These are phyloP conservation scores for Bothrops jararaca DNA, from an alignment of 2,113 vertebrate species.

Conservation along the genomic window DNA sequence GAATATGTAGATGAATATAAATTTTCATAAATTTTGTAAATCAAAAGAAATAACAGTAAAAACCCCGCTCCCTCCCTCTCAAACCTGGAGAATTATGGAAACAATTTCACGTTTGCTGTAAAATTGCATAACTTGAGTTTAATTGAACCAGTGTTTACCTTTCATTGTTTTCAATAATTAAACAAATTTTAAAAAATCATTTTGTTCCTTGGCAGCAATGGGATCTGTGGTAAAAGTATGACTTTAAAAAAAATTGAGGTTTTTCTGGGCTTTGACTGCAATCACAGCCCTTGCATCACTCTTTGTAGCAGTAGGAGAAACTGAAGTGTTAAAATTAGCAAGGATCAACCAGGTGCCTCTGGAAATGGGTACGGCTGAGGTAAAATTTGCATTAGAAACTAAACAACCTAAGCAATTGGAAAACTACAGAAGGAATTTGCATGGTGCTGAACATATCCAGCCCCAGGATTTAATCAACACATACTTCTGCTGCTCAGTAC, in stretches of 20 bases:
- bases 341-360: not conserved
- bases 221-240: not conserved
- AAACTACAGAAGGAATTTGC: slow-evolving; percentile 5
- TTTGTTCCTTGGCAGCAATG: not conserved
- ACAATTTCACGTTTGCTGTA: not conserved
- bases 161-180: not conserved
- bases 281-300: not conserved
- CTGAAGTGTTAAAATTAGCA: not conserved
- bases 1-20: not conserved
- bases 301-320: not conserved
- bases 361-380: not conserved
- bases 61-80: not conserved
- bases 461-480: slow-evolving; percentile 24
- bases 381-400: not conserved
- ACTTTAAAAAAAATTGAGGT: not conserved
- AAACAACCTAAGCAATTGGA: slow-evolving; percentile 36
- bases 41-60: not conserved
- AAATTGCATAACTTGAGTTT: not conserved
- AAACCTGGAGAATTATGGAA: not conserved
- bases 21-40: not conserved
- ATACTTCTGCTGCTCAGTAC: slow-evolving; percentile 20
- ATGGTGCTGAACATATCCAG: not conserved
- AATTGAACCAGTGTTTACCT: not conserved
- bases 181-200: not conserved
- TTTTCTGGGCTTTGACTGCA: not conserved